Evolutionary conservation across 2,797 vertebrate species (phyloP).

Genomic region (Sebastes paucispinis): DNA sequence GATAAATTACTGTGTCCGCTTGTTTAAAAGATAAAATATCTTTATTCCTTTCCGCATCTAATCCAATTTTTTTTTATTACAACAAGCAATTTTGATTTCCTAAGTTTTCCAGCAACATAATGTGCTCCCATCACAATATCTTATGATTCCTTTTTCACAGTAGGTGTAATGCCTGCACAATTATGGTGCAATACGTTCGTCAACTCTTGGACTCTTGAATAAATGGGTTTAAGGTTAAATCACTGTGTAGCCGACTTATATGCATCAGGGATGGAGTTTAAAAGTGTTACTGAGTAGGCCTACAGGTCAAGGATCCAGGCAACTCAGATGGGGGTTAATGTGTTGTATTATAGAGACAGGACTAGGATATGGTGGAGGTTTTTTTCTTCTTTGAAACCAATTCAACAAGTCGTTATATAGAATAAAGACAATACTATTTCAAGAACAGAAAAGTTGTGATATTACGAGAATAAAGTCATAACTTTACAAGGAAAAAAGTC

Average conservation of each 20-base stretch:
- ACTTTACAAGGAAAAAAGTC: no score
- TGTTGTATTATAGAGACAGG: background rate
- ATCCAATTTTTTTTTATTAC: background rate
- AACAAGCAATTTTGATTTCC: background rate
- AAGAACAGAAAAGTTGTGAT: no score
- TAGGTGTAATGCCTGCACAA: background rate
- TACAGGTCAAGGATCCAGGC: background rate
- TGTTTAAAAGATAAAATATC: constrained; percentile 13
- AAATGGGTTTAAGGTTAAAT: background rate
- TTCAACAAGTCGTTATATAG: no score
- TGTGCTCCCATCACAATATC: background rate
- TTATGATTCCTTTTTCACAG: background rate
- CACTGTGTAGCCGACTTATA: background rate
- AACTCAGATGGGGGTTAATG: background rate
- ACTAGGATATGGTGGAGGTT: background rate
- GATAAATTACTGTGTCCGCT: constrained; percentile 7
- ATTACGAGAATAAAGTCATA: no score
- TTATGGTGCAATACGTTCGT: no score
- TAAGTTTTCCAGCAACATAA: background rate
- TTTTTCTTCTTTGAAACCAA: background rate
- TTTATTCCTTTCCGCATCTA: background rate
- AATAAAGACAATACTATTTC: no score
- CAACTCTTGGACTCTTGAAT: background rate
- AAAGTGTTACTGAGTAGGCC: no score
- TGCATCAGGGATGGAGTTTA: background rate